Evolutionary conservation across 2,888 invertebrate genomes (phyloP).

Genomic region (Tryphoninae sp.): DNA sequence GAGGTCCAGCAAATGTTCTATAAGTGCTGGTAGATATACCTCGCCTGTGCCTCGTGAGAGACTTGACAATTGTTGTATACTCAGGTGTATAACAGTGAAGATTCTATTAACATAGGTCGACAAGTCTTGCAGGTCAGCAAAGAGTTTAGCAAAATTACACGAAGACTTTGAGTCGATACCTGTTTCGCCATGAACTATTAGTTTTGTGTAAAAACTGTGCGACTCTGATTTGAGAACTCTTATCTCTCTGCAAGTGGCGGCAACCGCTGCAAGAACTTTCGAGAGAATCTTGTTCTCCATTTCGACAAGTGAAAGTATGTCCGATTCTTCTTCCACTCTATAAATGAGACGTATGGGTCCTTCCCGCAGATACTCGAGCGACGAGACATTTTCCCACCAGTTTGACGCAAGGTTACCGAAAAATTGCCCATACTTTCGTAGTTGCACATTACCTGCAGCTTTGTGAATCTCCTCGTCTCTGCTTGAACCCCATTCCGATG

Average conservation of each 20-base stretch:
- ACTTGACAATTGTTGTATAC: conserved; percentile 75
- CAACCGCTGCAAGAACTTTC: conserved; percentile 90
- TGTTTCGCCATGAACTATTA: conserved; percentile 79
- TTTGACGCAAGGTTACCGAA: conserved; percentile 81
- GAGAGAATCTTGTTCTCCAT: conserved; percentile 92
- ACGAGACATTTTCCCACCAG: conserved; percentile 69
- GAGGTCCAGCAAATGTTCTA: conserved; percentile 86
- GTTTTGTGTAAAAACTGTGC: conserved; percentile 83
- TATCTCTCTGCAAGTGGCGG: conserved; percentile 90
- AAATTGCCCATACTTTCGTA: conserved; percentile 83
- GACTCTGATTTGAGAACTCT: conserved; percentile 87
- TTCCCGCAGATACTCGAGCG: conserved; percentile 74
- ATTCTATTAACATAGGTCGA: conserved; percentile 75
- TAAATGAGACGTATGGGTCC: conserved; percentile 79
- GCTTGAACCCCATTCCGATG: conserved; percentile 74
- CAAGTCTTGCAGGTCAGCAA: conserved; percentile 77
- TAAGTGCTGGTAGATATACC: conserved; percentile 78
- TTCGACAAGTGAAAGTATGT: conserved; percentile 87
- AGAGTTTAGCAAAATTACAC: conserved; percentile 70
- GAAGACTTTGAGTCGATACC: conserved; percentile 77
- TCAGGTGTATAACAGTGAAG: conserved; percentile 72
- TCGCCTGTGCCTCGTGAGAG: conserved; percentile 73
- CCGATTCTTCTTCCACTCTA: conserved; percentile 85
- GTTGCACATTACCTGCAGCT: conserved; percentile 83
- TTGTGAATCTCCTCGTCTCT: conserved; percentile 78